Evolutionary conservation across 2,113 vertebrate species (phyloP).

Genomic region (Nothoprocta pentlandii): DNA sequence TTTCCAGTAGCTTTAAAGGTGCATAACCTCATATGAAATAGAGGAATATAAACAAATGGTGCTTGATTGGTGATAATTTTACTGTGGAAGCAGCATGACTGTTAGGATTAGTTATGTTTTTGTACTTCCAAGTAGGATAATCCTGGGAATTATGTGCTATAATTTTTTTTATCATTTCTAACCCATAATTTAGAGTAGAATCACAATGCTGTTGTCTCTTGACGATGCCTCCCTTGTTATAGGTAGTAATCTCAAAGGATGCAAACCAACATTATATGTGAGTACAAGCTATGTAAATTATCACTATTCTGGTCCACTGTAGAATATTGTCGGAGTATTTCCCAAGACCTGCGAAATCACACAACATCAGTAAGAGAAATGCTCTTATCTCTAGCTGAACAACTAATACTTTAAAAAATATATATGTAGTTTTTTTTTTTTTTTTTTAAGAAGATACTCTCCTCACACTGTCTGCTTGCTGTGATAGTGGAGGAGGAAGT

Average conservation of each 20-base stretch:
- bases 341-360: accelerated
- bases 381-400: neutral
- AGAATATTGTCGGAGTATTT: neutral
- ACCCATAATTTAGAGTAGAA: neutral
- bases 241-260: neutral
- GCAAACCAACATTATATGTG: neutral
- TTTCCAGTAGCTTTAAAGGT: neutral
- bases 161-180: constrained; percentile 6
- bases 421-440: neutral
- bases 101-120: neutral
- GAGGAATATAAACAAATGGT: neutral
- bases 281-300: neutral
- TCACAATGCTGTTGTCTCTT: neutral
- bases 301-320: neutral
- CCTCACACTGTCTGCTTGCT: neutral
- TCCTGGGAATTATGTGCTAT: constrained; percentile 4
- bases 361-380: accelerated
- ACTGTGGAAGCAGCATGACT: neutral
- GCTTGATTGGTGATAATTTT: neutral
- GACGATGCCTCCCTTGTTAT: neutral
- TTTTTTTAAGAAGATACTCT: neutral
- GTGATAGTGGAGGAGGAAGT: neutral
- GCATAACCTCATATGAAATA: neutral
- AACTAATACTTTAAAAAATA: neutral
- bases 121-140: constrained; percentile 26